Base-by-base conservation (phyloP, 2,797 vertebrate genomes). In the Cirrhinus mrigala region DNA sequence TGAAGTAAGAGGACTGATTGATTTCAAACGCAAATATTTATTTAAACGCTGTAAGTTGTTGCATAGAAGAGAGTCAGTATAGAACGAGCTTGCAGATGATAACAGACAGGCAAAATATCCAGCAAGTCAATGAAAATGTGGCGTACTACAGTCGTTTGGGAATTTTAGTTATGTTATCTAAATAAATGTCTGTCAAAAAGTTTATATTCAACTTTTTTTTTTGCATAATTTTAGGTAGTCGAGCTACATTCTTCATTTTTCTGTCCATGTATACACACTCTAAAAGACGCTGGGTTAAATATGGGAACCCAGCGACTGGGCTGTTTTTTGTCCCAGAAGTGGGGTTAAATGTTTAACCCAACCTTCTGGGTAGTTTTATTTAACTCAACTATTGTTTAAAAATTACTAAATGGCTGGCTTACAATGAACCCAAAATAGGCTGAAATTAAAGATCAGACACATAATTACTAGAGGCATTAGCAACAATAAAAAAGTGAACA, bases 91-190 rank as follows among this genome's bases (percentile, higher is more conserved):
- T 44, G 22, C 33, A 60, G 54, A 44, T 44, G 33, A 60, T 44
- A 24, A n/a, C 12, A 14, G 20, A 40, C 52, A 77, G 33, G 50
- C 29, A 5, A 77, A 58, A 77, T 16, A n/a, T 78, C n/a, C 4
- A 56, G 90, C 89, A 89, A 68, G 29, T 62, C 50, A 70, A 90
- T 82, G 83, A 10, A 33, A 40, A 78, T 33, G 22, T 27, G 40
- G 37, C 48, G 10, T 5, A 88, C 56, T 74, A 69, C 14, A 48
- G 44, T 27, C 9, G 6, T 33, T 54, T 54, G 16, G 27, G 18
- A 20, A 54, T 54, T 71, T 69, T 22, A 29, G 33, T 37, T 78
- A 66, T 82, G 88, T 90, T 78, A 77, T 76, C 14, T 64, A 27
- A 3, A 24, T 27, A 15, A 14, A 6, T 14, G n/a, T 62, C 33